Conservation (phyloP, 2,888 invertebrate species). For the Eudiplozoon nipponicum region DNA sequence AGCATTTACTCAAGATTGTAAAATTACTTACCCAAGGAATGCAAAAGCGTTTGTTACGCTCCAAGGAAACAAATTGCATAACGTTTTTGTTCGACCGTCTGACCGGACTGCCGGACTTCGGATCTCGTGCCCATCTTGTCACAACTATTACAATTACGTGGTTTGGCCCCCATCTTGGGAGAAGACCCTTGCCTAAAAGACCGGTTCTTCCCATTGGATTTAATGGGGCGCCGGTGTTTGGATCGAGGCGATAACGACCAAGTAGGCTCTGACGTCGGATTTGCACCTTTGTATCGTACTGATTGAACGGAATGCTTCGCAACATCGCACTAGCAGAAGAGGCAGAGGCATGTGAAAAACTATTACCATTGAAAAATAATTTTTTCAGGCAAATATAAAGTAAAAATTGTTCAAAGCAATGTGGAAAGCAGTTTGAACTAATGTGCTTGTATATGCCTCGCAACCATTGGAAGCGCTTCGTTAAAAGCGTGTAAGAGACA, state of each 20-base stretch:
- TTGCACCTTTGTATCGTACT: slow-evolving; percentile 9
- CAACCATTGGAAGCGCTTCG: too few species aligned
- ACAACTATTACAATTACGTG: slow-evolving; percentile 21
- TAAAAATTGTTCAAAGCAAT: too few species aligned
- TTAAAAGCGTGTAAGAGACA: too few species aligned
- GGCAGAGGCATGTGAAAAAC: neutral
- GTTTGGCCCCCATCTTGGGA: slow-evolving; percentile 24
- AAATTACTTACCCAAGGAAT: slow-evolving; percentile 15
- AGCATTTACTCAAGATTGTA: too few species aligned
- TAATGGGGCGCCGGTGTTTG: slow-evolving; percentile 20
- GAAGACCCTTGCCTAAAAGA: slow-evolving; percentile 20
- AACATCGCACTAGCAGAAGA: neutral
- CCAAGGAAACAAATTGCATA: slow-evolving; percentile 13
- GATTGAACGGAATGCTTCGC: slow-evolving; percentile 10
- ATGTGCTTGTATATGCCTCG: too few species aligned
- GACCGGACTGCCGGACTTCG: neutral
- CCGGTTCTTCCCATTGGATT: slow-evolving; percentile 24
- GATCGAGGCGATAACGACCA: slow-evolving; percentile 12
- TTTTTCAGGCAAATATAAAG: too few species aligned
- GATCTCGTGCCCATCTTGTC: slow-evolving; percentile 19
- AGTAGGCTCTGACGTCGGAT: slow-evolving; percentile 13
- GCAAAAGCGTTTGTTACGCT: slow-evolving; percentile 10
- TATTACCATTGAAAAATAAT: neutral
- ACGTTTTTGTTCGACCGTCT: neutral
- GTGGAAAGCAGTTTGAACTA: too few species aligned